Conservation (phyloP, 2,797 vertebrate species). For the Perodicticus potto region DNA sequence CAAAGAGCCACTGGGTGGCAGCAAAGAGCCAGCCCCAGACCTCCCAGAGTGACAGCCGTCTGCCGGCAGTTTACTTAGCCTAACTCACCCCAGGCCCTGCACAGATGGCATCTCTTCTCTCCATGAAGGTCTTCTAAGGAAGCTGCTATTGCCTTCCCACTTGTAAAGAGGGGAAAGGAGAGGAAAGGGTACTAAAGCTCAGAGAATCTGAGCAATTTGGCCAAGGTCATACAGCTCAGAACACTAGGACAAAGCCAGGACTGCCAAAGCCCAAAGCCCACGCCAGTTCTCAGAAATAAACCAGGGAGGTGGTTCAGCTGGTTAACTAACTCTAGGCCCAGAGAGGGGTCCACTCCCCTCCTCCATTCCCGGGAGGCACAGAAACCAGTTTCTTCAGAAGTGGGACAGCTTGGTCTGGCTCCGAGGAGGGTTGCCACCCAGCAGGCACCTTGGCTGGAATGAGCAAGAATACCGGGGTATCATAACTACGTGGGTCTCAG, state of each 20-base stretch:
- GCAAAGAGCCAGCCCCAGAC: slow-evolving; percentile 24
- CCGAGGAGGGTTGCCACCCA: background rate
- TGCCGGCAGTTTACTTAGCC: background rate
- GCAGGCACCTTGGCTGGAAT: background rate
- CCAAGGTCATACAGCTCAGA: background rate
- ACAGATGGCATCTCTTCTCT: background rate
- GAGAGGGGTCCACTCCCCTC: background rate
- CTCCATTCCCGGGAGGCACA: background rate
- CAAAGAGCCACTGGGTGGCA: slow-evolving; percentile 61
- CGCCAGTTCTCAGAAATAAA: background rate
- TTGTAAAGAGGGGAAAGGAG: too few species aligned
- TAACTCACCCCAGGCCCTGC: background rate
- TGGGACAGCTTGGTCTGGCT: background rate
- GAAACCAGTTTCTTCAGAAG: background rate
- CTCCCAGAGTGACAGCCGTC: too few species aligned
- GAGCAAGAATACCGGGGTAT: background rate
- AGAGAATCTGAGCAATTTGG: too few species aligned
- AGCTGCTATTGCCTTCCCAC: background rate
- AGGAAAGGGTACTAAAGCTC: background rate
- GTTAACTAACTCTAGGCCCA: background rate
- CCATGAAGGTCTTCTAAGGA: background rate
- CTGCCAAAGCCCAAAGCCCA: background rate
- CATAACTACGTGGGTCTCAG: background rate
- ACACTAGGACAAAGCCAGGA: background rate
- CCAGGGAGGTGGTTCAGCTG: background rate